phyloP scores from a whole-genome alignment of 2,888 invertebrate genomes.

The Meteorus colon region DNA sequence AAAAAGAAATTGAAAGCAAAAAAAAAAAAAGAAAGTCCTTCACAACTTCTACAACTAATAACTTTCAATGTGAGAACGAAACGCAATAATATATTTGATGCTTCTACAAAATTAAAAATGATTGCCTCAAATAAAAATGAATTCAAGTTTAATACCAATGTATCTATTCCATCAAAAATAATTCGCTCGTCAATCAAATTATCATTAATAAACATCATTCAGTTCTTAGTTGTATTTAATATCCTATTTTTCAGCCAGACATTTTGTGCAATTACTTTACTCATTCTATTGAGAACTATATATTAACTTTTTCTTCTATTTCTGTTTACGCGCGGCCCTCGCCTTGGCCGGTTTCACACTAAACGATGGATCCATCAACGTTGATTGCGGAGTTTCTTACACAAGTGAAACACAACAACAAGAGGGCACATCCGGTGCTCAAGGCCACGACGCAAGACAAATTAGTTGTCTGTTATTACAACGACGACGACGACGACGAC shows the following conservation, averaged over 20 bases:
- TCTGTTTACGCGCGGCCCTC: background rate
- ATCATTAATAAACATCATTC: constrained; percentile 18
- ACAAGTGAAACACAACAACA: constrained; percentile 14
- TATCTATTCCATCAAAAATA: background rate
- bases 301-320: background rate
- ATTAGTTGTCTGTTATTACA: constrained; percentile 37
- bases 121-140: background rate
- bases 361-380: constrained; percentile 38
- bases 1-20: background rate
- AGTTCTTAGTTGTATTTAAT: background rate
- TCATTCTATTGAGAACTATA: background rate
- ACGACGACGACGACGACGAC: constrained; percentile 30
- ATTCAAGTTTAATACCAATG: background rate
- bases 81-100: too few species aligned
- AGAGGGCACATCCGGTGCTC: constrained; percentile 34
- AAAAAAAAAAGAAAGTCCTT: too few species aligned
- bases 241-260: background rate
- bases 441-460: constrained; percentile 27
- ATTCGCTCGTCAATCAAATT: constrained; percentile 4
- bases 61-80: too few species aligned
- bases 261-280: constrained; percentile 21
- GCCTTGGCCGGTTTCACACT: constrained; percentile 14
- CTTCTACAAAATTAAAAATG: too few species aligned
- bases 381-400: constrained; percentile 38
- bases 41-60: too few species aligned